A percentile compares a stretch with the other conserved stretches of the same genome.
Conservation (phyloP, 2,888 invertebrate species). For the Nematopogon swammerdamellus region DNA sequence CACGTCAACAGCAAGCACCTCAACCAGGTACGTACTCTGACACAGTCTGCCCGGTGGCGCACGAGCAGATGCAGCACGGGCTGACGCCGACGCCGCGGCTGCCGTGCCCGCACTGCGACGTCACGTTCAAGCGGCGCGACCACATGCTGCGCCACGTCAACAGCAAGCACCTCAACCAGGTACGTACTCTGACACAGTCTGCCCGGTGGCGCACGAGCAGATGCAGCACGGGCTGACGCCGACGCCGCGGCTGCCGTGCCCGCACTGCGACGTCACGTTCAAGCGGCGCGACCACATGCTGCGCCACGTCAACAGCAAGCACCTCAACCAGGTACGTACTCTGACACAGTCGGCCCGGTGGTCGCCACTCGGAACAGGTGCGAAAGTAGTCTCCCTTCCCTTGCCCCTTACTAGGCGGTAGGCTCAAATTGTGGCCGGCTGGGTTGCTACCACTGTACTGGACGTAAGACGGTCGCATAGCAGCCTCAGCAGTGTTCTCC, state of each 20-base stretch:
- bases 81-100: not conserved
- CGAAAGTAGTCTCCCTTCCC: too few relatives aligned
- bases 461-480: too few relatives aligned
- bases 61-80: not conserved
- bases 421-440: too few relatives aligned
- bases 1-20: slow-evolving; percentile 28
- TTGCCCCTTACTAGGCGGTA: too few relatives aligned
- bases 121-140: slow-evolving; percentile 26
- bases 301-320: slow-evolving; percentile 26
- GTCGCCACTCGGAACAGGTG: too few relatives aligned
- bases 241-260: slow-evolving; percentile 13
- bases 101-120: slow-evolving; percentile 22
- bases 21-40: slow-evolving; percentile 12
- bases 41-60: too few relatives aligned
- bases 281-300: slow-evolving; percentile 32
- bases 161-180: slow-evolving; percentile 23
- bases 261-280: slow-evolving; percentile 22
- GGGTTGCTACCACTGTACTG: too few relatives aligned
- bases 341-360: too few relatives aligned
- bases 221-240: not conserved
- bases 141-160: slow-evolving; percentile 31
- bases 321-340: slow-evolving; percentile 17
- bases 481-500: too few relatives aligned
- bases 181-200: not conserved
- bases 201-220: too few relatives aligned